Base-by-base conservation (phyloP, 2,797 vertebrate genomes). In the Diplodus sargus region DNA sequence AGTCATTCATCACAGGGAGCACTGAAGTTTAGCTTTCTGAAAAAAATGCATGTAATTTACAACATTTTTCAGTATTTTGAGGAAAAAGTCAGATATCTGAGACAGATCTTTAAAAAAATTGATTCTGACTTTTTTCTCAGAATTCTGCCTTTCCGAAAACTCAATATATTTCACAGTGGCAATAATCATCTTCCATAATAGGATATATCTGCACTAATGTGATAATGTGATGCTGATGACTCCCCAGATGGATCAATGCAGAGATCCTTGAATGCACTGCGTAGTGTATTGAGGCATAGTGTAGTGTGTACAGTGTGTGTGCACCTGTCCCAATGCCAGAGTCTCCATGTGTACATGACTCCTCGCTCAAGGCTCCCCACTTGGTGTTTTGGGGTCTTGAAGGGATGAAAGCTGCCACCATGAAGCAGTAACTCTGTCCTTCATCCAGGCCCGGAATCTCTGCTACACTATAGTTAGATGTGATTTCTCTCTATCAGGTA, bases 361-460 rank as follows among this genome's bases (percentile, higher is more conserved):
- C 74, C 0, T 0, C 0, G 69, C 96, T 97, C 86, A 95, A 94
- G 28, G 93, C 87, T 63, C 97, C 96, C 4, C 28, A 76, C 13
- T 91, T 94, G 20, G 89, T 90, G 17, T 10, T 3, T 82, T 23
- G 57, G 42, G 70, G 91, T 63, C 96, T 96, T 62, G 95, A 94
- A 0, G 83, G 87, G 81, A 98, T 87, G 68, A 76, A 85, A 25
- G 94, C 96, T 17, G 96, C 95, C 3, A 97, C 89, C 5, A 70
- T 95, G 91, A 99, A 98, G 84, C 98, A 99, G 83, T 99, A 99
- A 76, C 81, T 95, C 56, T 93, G 62, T 20, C 92, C 95, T 64
- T 90, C 56, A 7, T 99, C 97, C 81, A 97, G 81, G 0, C 18
- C 30, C 0, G 22, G 74, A 20, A 99, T 25, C 57, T 89, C 82